Conservation (phyloP, 2,888 invertebrate species). For the Zeuzera pyrina region DNA sequence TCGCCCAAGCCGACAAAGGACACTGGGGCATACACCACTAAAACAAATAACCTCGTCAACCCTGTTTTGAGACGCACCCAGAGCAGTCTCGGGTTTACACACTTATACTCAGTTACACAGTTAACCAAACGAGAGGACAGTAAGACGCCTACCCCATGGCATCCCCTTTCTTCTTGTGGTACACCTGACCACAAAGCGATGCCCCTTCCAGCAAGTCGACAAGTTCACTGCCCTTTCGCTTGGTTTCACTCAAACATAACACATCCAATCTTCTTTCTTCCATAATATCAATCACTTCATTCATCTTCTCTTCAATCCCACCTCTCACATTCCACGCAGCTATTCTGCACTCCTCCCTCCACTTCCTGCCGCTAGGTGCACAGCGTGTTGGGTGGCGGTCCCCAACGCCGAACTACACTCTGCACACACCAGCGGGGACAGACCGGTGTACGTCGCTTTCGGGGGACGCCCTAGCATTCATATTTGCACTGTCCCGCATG, state of each 20-base stretch:
- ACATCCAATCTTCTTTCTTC: not conserved
- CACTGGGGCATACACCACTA: not conserved
- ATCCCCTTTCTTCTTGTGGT: not conserved
- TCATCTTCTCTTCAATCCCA: too few species aligned
- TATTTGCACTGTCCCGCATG: too few species aligned
- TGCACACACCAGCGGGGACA: too few species aligned
- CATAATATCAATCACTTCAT: not conserved
- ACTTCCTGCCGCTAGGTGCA: too few species aligned
- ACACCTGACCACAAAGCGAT: not conserved
- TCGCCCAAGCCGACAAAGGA: not conserved
- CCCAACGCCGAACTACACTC: too few species aligned
- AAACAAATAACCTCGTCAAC: not conserved
- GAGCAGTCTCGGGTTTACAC: conserved; percentile 1
- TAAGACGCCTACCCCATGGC: not conserved
- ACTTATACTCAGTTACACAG: not conserved
- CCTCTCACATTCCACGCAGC: too few species aligned
- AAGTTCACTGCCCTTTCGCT: not conserved
- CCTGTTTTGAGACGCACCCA: not conserved
- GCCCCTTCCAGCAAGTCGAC: not conserved
- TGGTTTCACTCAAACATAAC: not conserved
- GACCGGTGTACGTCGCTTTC: too few species aligned
- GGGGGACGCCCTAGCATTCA: too few species aligned
- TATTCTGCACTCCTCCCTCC: too few species aligned
- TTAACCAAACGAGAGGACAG: not conserved
- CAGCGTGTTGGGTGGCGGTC: too few species aligned